phyloP scores from a whole-genome alignment of 2,888 invertebrate species.

The Ochlodes sylvanus region DNA sequence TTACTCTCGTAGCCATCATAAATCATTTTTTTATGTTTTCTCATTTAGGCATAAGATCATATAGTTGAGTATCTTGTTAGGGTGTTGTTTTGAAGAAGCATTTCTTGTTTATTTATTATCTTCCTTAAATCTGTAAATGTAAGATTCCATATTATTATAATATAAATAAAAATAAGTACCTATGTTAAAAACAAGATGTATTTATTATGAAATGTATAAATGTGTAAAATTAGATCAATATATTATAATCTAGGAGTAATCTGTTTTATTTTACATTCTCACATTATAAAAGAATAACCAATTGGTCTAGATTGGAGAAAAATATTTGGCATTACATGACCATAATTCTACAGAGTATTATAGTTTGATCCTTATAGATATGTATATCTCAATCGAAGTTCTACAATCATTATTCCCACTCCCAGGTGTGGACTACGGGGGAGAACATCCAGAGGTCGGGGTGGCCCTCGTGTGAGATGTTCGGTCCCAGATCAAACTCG shows the following conservation, averaged over 20 bases:
- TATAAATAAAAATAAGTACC: slow-evolving; percentile 17
- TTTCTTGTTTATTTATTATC: not conserved
- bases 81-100: not conserved
- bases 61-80: not conserved
- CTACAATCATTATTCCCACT: slow-evolving; percentile 61
- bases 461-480: slow-evolving; percentile 86
- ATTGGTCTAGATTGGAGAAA: no score
- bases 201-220: slow-evolving; percentile 39
- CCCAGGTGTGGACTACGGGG: slow-evolving; percentile 83
- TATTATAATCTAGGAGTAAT: slow-evolving; percentile 3
- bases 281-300: not conserved
- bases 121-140: not conserved
- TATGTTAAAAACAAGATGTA: slow-evolving; percentile 29
- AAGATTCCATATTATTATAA: not conserved
- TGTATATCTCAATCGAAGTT: not conserved
- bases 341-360: slow-evolving; percentile 1
- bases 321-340: no score
- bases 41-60: no score
- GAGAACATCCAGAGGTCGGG: slow-evolving; percentile 88
- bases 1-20: no score
- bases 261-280: slow-evolving; percentile 1
- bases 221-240: slow-evolving; percentile 32
- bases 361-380: slow-evolving; percentile 4
- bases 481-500: slow-evolving; percentile 82
- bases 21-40: no score